Evolutionary conservation across 2,797 vertebrate genomes (phyloP), one percentile per base, ranked within the genome.

Genomic region (Chelmon rostratus): DNA sequence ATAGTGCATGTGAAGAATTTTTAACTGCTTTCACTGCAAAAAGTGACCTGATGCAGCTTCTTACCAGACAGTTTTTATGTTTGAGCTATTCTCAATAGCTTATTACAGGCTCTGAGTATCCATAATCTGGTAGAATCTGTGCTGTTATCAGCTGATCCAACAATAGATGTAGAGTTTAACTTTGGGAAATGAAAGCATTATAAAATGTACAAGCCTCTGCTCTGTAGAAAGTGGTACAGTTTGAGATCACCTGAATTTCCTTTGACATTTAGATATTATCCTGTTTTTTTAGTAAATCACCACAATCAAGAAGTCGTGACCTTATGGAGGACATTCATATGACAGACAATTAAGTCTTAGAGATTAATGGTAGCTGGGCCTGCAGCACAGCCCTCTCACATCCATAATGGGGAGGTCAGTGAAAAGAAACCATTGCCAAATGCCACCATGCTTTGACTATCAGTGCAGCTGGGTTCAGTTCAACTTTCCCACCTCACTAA

Each of bases 151-250:
- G 8, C 35, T 54, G 13, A 18, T 62, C 2, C 16, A 28, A 15
- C 16, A 64, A 33, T 19, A 4, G 21, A 18, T 5, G 18, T 4
- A 25, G 23, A 13, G 23, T 66, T 40, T 33, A 61, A 21, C 3
- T n/a, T 35, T 6, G 11, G 25, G 12, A 37, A n/a, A 21, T 15
- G 23, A 61, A 35, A 38, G 1, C 53, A 38, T 64, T 19, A 6
- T 2, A n/a, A 5, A 5, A 50, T 49, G 33, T 8, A 31, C 46
- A 70, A 42, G 42, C 7, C 1, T 58, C 19, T 33, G 3, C 13
- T 37, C 8, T 33, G 8, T 44, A 9, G 57, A 19, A 54, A 11
- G 4, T 8, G 0, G 0, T 37, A 13, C 6, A 23, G 13, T 35
- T 49, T 68, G 19, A 42, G 35, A 35, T 6, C 37, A 35, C n/a